Percentiles rank a stretch among this genome's conserved stretches.
Evolutionary conservation across 2,797 vertebrate species (phyloP).

Genomic region (Picus viridis): DNA sequence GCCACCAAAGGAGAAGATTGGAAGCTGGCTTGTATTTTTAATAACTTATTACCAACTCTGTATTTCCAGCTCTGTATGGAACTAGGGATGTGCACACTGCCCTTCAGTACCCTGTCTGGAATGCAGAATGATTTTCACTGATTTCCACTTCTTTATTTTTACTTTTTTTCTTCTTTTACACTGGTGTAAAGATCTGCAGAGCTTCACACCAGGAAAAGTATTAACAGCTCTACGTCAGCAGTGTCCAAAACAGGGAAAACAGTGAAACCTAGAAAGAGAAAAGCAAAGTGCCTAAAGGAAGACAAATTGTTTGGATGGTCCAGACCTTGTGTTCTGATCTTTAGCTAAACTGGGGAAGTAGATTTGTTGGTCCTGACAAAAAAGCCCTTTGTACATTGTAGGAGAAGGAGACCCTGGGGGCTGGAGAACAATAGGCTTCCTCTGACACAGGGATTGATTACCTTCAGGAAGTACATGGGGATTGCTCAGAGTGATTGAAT

Average conservation of each 20-base stretch:
- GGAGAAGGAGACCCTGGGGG: constrained; percentile 30
- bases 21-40: neutral
- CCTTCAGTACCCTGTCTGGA: neutral
- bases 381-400: constrained; percentile 12
- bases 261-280: constrained; percentile 14
- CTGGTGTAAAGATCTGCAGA: neutral
- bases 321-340: constrained; percentile 36
- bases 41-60: neutral
- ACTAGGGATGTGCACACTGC: neutral
- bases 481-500: constrained; percentile 43
- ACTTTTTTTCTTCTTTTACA: neutral
- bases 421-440: constrained; percentile 41
- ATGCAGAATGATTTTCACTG: neutral
- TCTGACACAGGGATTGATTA: constrained; percentile 34
- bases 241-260: neutral
- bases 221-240: neutral
- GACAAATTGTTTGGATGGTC: constrained; percentile 19
- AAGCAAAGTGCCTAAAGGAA: constrained; percentile 12
- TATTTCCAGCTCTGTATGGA: neutral
- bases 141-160: neutral
- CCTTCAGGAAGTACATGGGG: constrained; percentile 42
- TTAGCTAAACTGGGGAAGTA: constrained; percentile 21
- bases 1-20: neutral
- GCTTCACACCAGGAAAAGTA: neutral
- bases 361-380: constrained; percentile 40